A percentile compares a stretch with the other conserved stretches of the same genome.
These are phyloP conservation scores for Psettodes erumei DNA, from an alignment of 2,113 vertebrate genomes.

Conservation along the genomic window DNA sequence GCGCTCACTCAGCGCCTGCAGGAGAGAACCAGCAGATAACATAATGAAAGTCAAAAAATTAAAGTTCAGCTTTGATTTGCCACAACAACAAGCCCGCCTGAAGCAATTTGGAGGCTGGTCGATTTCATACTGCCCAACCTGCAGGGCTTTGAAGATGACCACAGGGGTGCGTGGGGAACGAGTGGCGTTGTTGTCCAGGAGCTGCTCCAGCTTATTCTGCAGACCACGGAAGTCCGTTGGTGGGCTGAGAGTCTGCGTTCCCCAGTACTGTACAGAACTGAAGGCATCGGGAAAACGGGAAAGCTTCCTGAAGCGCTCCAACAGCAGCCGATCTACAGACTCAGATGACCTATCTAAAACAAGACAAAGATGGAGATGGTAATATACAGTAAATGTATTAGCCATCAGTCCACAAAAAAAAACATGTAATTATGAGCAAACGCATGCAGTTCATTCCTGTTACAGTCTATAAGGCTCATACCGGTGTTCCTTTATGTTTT, in stretches of 20 bases:
- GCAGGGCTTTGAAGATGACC: conserved; percentile 95
- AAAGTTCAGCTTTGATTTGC: background rate
- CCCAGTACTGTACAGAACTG: conserved; percentile 94
- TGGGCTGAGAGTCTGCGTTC: conserved; percentile 92
- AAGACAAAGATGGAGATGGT: conserved; percentile 8
- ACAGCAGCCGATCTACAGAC: conserved; percentile 90
- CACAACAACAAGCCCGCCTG: conserved; percentile 38
- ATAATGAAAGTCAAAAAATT: background rate
- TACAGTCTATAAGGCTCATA: background rate
- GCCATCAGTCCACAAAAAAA: background rate
- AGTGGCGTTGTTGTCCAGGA: conserved; percentile 92
- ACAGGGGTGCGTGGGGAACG: conserved; percentile 91
- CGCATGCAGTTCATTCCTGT: background rate
- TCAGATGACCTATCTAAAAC: conserved; percentile 88
- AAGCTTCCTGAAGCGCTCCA: conserved; percentile 92
- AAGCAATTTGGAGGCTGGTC: conserved; percentile 18
- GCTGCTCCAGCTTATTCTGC: conserved; percentile 89
- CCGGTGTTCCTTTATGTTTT: background rate
- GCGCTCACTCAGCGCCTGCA: conserved; percentile 94
- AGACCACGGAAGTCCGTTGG: conserved; percentile 93
- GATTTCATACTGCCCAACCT: conserved; percentile 79
- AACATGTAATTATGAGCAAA: background rate
- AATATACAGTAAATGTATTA: background rate
- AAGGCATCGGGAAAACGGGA: conserved; percentile 95
- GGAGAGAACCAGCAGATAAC: background rate